Conservation (phyloP, 2,797 vertebrate species). For the Micropoecilia bifurca region DNA sequence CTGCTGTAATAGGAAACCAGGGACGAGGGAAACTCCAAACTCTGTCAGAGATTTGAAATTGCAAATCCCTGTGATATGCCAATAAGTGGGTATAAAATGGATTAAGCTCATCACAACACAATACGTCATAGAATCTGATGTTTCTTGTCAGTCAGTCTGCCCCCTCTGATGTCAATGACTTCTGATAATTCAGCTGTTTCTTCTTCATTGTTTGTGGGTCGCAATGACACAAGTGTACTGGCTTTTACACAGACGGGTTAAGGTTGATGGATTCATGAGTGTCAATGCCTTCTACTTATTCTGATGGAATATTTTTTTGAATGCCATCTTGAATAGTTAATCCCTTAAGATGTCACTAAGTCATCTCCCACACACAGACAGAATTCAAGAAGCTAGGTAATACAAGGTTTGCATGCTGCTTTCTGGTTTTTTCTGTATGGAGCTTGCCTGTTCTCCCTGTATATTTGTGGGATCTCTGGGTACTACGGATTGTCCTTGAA, state of each 20-base stretch:
- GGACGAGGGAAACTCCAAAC: constrained; percentile 61
- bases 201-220: constrained; percentile 33
- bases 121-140: constrained; percentile 50
- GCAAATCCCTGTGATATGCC: constrained; percentile 69
- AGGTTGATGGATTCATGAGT: constrained; percentile 19
- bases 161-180: constrained; percentile 49
- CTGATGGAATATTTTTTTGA: neutral
- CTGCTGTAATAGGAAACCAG: constrained; percentile 50
- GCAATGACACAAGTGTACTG: constrained; percentile 20
- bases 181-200: constrained; percentile 38
- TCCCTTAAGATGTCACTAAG: neutral
- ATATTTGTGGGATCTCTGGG: neutral
- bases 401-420: neutral
- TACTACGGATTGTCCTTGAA: neutral
- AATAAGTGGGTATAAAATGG: constrained; percentile 73
- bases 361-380: constrained; percentile 7
- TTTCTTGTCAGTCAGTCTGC: constrained; percentile 63
- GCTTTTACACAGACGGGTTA: constrained; percentile 12
- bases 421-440: neutral
- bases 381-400: neutral
- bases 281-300: neutral
- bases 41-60: constrained; percentile 63
- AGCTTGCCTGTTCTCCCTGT: neutral
- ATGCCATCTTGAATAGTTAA: neutral
- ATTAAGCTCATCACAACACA: constrained; percentile 62